Evolutionary conservation across 2,888 invertebrate genomes (phyloP).

Genomic region (Trichopoda pennipes): DNA sequence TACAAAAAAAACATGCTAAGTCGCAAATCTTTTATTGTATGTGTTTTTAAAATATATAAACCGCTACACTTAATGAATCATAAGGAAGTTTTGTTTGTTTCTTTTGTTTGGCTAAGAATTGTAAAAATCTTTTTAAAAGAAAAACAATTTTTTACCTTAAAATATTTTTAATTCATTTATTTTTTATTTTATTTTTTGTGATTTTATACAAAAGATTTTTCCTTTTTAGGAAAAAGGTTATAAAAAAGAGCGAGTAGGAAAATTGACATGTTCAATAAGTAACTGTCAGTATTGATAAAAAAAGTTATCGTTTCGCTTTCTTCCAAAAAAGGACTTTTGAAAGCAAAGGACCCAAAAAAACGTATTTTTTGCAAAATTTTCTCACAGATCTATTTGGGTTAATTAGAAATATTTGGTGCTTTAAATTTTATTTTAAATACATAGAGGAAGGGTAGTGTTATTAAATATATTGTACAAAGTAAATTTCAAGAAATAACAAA

Average conservation of each 20-base stretch:
- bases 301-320: slow-evolving; percentile 45
- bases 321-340: slow-evolving; percentile 10
- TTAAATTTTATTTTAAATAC: background rate
- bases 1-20: slow-evolving; percentile 43
- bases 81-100: slow-evolving; percentile 54
- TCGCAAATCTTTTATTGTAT: slow-evolving; percentile 50
- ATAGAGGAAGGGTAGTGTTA: background rate
- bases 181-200: slow-evolving; percentile 43
- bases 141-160: slow-evolving; percentile 53
- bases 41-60: slow-evolving; percentile 50
- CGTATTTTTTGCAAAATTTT: slow-evolving; percentile 66
- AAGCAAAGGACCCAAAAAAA: slow-evolving; percentile 31
- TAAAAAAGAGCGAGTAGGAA: slow-evolving; percentile 25
- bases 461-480: background rate
- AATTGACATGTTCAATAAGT: slow-evolving; percentile 61
- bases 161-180: slow-evolving; percentile 66
- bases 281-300: slow-evolving; percentile 54
- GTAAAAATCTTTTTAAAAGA: slow-evolving; percentile 46
- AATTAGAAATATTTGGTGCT: background rate
- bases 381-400: slow-evolving; percentile 49
- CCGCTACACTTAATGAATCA: slow-evolving; percentile 66
- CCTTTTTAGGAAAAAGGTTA: slow-evolving; percentile 10
- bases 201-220: slow-evolving; percentile 53
- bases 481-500: too few relatives aligned
- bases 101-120: slow-evolving; percentile 57